A percentile compares a stretch with the other conserved stretches of the same genome.
Conservation (phyloP, 2,797 vertebrate species). For the Spinus olivaceus region DNA sequence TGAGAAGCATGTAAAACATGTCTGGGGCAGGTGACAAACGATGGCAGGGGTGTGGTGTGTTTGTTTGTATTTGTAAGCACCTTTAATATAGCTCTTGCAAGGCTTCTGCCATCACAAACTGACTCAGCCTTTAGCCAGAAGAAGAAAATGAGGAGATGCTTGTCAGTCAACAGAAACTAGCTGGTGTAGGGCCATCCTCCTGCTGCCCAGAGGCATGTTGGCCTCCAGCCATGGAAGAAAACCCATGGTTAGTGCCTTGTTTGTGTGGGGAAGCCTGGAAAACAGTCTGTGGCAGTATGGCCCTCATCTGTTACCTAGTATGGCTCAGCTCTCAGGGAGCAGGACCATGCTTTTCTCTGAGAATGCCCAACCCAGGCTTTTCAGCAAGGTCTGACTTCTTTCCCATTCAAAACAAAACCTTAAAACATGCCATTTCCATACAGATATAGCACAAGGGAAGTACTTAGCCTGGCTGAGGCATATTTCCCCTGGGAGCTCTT, state of each 20-base stretch:
- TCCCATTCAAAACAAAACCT: not conserved
- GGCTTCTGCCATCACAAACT: not conserved
- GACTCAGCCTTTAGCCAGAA: not conserved
- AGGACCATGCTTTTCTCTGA: accelerated
- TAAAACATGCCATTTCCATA: not conserved
- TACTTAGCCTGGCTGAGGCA: not conserved
- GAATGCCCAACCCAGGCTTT: not conserved
- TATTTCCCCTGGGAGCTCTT: not conserved
- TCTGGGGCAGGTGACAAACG: not conserved
- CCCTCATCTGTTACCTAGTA: not conserved
- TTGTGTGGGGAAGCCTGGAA: not conserved
- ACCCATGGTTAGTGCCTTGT: not conserved
- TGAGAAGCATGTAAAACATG: not conserved
- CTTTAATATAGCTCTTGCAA: not conserved
- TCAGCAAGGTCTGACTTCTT: not conserved
- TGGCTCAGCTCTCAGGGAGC: not conserved
- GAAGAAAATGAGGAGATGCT: not conserved
- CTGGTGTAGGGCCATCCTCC: not conserved
- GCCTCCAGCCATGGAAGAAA: not conserved
- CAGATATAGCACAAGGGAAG: not conserved
- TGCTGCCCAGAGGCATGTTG: accelerated
- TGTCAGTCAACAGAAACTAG: not conserved
- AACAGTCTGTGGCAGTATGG: not conserved
- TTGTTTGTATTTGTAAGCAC: not conserved
- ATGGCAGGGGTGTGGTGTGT: not conserved